Conservation (phyloP, 2,888 invertebrate genomes). For the Eudemis profundana region DNA sequence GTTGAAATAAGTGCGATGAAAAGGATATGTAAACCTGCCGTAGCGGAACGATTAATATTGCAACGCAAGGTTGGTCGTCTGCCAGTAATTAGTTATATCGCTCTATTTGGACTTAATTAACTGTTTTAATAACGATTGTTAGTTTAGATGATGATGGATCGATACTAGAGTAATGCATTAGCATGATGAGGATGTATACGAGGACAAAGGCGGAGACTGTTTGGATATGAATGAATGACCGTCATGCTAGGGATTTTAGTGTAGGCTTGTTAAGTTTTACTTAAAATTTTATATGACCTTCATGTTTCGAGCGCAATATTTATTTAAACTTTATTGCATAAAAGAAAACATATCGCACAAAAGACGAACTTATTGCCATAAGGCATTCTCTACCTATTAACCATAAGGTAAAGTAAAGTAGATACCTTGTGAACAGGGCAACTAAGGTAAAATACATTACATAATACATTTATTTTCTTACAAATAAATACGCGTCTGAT, state of each 20-base stretch:
- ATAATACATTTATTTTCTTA: too few species aligned
- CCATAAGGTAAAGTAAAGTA: too few species aligned
- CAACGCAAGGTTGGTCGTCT: conserved; percentile 46
- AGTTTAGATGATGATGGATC: conserved; percentile 41
- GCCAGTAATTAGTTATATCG: conserved; percentile 45
- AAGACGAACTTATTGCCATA: too few species aligned
- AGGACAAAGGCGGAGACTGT: not conserved
- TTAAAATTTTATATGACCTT: not conserved
- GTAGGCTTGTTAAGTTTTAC: not conserved
- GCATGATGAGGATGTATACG: conserved; percentile 15
- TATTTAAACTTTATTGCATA: too few species aligned
- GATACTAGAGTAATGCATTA: conserved; percentile 24
- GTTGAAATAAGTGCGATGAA: conserved; percentile 2
- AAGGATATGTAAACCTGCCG: conserved; percentile 32
- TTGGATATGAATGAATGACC: not conserved
- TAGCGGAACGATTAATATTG: conserved; percentile 45
- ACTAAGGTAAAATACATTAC: too few species aligned
- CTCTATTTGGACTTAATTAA: conserved; percentile 45
- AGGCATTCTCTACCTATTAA: too few species aligned
- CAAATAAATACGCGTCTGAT: too few species aligned
- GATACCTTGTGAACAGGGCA: too few species aligned
- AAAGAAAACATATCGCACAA: too few species aligned
- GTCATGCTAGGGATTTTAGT: conserved; percentile 3
- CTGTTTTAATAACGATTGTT: conserved; percentile 44
- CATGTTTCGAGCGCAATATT: too few species aligned